Evolutionary conservation across 2,113 vertebrate species (phyloP).

Genomic region (Osmerus eperlanus): DNA sequence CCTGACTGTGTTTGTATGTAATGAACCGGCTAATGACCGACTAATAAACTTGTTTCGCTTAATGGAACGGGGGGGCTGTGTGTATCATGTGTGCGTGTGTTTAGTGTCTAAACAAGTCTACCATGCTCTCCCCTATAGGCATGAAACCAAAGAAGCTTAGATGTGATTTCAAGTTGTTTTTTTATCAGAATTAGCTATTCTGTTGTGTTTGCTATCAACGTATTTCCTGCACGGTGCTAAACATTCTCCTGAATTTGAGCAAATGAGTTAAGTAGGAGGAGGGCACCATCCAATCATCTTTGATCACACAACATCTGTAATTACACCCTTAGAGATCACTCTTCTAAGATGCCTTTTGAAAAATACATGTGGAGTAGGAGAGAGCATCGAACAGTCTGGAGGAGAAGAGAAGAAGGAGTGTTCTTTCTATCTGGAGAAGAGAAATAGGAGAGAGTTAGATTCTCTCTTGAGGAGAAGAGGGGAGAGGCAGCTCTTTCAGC

Average conservation of each 20-base stretch:
- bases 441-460: constrained; percentile 16
- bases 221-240: neutral
- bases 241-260: constrained; percentile 6
- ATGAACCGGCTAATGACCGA: constrained; percentile 67
- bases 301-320: constrained; percentile 18
- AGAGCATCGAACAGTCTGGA: constrained; percentile 8
- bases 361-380: constrained; percentile 26
- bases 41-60: constrained; percentile 66
- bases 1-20: constrained; percentile 60
- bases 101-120: neutral
- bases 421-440: neutral
- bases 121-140: neutral
- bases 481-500: constrained; percentile 45
- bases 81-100: neutral
- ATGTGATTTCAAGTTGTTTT: constrained; percentile 4
- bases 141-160: neutral
- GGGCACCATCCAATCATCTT: constrained; percentile 19
- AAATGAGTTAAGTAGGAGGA: constrained; percentile 5
- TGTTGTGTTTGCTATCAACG: neutral
- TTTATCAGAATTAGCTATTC: neutral
- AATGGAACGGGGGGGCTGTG: constrained; percentile 2
- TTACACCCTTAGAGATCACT: neutral
- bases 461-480: constrained; percentile 23
- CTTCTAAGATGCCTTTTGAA: constrained; percentile 24
- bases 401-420: neutral